These are phyloP conservation scores for Gandaritis pyraliata DNA, from an alignment of 2,888 invertebrate species.

Conservation along the genomic window DNA sequence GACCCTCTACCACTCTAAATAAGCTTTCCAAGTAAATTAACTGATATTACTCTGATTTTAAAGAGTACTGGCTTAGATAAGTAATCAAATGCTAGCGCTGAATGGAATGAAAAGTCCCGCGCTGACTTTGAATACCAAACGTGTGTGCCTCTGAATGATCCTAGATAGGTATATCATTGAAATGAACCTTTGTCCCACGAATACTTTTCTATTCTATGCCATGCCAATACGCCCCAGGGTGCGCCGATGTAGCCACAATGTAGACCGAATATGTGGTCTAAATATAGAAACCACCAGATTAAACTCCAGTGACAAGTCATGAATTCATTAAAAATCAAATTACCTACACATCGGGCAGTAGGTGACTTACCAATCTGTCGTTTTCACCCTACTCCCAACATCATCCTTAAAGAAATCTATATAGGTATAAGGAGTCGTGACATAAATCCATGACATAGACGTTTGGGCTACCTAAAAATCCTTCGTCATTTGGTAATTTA, in stretches of 20 bases:
- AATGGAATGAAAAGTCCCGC: no score
- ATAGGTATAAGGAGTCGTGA: no score
- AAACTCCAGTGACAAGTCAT: constrained; percentile 26
- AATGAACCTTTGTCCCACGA: constrained; percentile 2
- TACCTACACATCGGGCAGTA: not conserved
- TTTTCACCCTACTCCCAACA: no score
- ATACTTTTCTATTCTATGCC: constrained; percentile 13
- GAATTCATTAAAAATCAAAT: constrained; percentile 10
- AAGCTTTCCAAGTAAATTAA: constrained; percentile 1
- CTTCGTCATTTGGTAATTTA: no score
- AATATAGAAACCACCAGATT: constrained; percentile 43
- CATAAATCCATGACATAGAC: no score
- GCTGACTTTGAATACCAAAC: not conserved
- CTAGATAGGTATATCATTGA: no score
- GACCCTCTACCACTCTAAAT: constrained; percentile 22
- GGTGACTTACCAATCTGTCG: no score
- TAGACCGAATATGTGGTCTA: constrained; percentile 54
- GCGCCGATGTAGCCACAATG: constrained; percentile 47
- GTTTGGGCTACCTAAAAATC: no score
- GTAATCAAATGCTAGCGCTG: not conserved
- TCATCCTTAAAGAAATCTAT: no score
- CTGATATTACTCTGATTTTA: not conserved
- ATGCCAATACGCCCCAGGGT: constrained; percentile 45
- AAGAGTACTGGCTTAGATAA: not conserved
- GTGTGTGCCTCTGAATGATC: not conserved